Base-by-base conservation (phyloP, 2,888 invertebrate species). In the Drosophila tripunctata region DNA sequence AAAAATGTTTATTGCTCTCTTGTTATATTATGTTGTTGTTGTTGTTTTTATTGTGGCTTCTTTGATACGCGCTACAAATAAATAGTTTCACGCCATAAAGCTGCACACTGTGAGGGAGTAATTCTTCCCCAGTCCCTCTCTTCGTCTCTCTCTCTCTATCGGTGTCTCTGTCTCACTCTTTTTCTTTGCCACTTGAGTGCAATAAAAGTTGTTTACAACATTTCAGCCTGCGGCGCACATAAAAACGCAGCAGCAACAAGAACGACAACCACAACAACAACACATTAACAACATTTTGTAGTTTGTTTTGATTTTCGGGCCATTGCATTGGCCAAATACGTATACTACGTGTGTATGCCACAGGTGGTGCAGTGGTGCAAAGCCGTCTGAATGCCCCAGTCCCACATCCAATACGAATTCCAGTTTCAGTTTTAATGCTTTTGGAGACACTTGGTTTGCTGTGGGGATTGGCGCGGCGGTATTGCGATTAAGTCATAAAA, bases 191-290 rank as follows among this genome's bases (percentile, higher is more conserved):
- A 21, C 35, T 48, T 24, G 50, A 51, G 43, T 50, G 77, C 60
- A 62, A 84, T 84, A 87, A 84, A 84, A 84, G 83, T 85, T 84
- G 83, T 84, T 84, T 84, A 84, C 83, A 78, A 56, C 81, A 61
- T 72, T 73, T 64, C 71, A 81, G 84, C 82, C 84, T 71, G 84
- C 56, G 71, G 85, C 78, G 79, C 67, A 63, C 87, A 81, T 83
- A 81, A 83, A 83, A 87, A 65, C 65, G 72, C 74, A 80, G 35
- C 64, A 73, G 33, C 43, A 65, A 19, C 62, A 67, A 30, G 31
- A 57, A 41, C 55, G 45, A 35, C 44, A 40, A 27, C 40, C 47
- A 24, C 19, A 48, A 41, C 24, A 44, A 52, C 35, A 48, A 50
- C 55, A 75, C 76, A 76, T 76, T 76, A 78, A 86, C 74, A 82